Evolutionary conservation across 2,888 invertebrate species (phyloP).

Genomic region (Melinopterus prodromus): DNA sequence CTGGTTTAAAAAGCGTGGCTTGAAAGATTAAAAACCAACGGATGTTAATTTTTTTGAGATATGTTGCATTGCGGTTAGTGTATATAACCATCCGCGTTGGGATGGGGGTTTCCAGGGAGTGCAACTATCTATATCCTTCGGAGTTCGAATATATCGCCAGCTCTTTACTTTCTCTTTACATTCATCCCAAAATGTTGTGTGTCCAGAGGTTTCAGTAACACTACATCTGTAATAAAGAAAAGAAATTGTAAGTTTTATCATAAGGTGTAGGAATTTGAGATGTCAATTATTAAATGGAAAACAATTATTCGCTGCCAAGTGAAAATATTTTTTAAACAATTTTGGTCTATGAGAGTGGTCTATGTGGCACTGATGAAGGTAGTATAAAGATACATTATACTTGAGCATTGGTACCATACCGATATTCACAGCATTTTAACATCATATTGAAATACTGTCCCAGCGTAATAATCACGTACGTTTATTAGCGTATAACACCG

Average conservation of each 20-base stretch:
- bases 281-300: background rate
- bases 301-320: background rate
- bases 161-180: slow-evolving; percentile 36
- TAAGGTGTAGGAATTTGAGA: background rate
- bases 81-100: slow-evolving; percentile 40
- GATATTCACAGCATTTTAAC: background rate
- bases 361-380: too few relatives aligned
- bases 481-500: too few relatives aligned
- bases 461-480: too few relatives aligned
- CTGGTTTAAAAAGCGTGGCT: slow-evolving; percentile 40
- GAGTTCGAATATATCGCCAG: slow-evolving; percentile 31
- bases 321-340: background rate
- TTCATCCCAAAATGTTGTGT: slow-evolving; percentile 34
- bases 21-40: background rate
- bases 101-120: slow-evolving; percentile 37
- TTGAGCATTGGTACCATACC: background rate
- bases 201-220: slow-evolving; percentile 37
- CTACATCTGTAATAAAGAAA: slow-evolving; percentile 4
- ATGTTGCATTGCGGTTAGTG: slow-evolving; percentile 17
- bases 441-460: background rate
- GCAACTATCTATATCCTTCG: background rate
- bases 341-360: background rate
- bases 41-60: background rate
- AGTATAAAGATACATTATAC: too few relatives aligned
- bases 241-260: background rate